Base-by-base conservation (phyloP, 1,140 invertebrate species). In the Periplaneta americana region DNA sequence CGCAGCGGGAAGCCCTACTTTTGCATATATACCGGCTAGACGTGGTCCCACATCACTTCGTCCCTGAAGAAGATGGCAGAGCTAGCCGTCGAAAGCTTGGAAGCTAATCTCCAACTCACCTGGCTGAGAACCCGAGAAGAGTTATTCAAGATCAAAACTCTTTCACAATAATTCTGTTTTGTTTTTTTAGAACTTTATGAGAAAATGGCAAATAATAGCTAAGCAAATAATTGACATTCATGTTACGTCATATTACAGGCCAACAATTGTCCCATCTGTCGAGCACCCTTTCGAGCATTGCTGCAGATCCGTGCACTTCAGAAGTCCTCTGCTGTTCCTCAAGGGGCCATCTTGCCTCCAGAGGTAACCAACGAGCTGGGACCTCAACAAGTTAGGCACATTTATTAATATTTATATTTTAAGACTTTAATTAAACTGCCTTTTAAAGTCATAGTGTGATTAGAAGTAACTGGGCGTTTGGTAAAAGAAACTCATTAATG, bases 211-310 rank as follows among this genome's bases (percentile, higher is more conserved):
- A 57, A 57, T 57, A 17, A 17, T 57, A 57, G 48, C 48, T 57
- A 57, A 57, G 48, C n/a, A 57, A 8, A 75, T 33, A 8, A n/a
- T 48, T 48, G 22, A 6, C 39, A 48, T 75, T 75, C 15, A 75
- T 4, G 3, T 75, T 15, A 13, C 5, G 18, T 80, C 31, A 9
- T 83, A 75, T 85, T 84, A 33, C 87, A 99, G 91, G 97, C 98
- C 11, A 99, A 97, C 87, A 99, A 99, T 88, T 99, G 98, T 87
- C 98, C 98, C 5, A 99, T 99, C 84, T 99, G 98, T 86, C 91
- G 98, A 82, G 96, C 98, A 17, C 98, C 98, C 9, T 99, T 99
- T 87, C 90, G 98, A 83, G 98, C 98, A 2, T 91, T 99, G 34
- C 89, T 99, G 32, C 98, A 99, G 91, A 98, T 99, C 78, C 92